Evolutionary conservation across 2,888 invertebrate genomes (phyloP).

Genomic region (Stenoptilia bipunctidactyla): DNA sequence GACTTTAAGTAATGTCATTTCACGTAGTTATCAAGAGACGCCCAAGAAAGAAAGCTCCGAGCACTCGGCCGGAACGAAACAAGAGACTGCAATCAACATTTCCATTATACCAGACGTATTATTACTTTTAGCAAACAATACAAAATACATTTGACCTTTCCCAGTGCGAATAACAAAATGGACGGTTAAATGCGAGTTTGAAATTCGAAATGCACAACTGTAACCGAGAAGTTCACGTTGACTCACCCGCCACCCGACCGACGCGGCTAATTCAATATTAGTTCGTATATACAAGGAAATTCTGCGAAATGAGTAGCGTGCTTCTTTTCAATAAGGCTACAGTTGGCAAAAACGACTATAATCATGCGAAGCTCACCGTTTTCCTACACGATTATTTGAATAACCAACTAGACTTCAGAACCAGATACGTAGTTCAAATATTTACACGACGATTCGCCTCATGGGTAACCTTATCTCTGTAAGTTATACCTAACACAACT

Average conservation of each 20-base stretch:
- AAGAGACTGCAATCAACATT: neutral
- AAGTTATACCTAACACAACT: no score
- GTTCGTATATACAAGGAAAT: neutral
- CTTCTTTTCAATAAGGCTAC: neutral
- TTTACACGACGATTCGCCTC: no score
- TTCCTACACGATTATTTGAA: no score
- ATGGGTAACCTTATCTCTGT: no score
- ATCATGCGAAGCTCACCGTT: no score
- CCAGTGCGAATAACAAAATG: neutral
- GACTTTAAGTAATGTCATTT: no score
- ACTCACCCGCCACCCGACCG: neutral
- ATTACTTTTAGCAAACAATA: neutral
- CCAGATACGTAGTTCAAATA: no score
- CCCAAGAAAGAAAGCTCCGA: no score
- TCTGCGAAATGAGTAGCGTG: neutral
- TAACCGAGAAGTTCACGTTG: neutral
- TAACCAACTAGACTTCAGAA: no score
- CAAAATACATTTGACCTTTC: constrained; percentile 3
- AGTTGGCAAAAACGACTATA: no score
- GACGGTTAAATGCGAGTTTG: neutral
- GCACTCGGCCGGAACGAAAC: neutral
- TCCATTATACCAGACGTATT: neutral
- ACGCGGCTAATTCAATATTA: neutral
- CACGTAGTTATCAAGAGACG: no score
- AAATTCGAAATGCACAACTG: neutral